A percentile compares a stretch with the other conserved stretches of the same genome.
phyloP scores from a whole-genome alignment of 2,888 invertebrate species.

The Drosophila tripunctata region DNA sequence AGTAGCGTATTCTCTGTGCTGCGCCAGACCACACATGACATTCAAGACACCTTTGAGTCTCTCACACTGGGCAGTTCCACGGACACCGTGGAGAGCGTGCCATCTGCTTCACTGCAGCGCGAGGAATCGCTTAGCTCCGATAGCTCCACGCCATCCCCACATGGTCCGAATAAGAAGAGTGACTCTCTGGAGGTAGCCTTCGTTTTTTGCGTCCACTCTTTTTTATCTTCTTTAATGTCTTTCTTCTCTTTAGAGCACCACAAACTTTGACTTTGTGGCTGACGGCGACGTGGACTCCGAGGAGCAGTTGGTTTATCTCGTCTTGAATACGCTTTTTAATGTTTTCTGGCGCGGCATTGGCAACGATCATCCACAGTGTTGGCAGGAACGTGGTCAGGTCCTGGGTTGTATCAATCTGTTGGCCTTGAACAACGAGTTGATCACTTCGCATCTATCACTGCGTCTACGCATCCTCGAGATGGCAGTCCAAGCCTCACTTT shows the following conservation, averaged over 20 bases:
- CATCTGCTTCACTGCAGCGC: conserved; percentile 51
- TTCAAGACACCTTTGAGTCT: conserved; percentile 84
- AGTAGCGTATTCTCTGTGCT: conserved; percentile 85
- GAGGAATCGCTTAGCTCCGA: conserved; percentile 82
- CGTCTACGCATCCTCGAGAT: conserved; percentile 86
- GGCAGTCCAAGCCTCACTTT: conserved; percentile 86
- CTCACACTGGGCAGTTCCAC: conserved; percentile 74
- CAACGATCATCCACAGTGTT: conserved; percentile 85
- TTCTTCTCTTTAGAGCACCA: conserved; percentile 43
- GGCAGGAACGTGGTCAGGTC: conserved; percentile 87
- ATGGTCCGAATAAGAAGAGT: conserved; percentile 68
- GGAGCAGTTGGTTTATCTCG: conserved; percentile 86
- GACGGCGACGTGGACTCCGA: conserved; percentile 84
- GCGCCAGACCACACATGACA: conserved; percentile 84
- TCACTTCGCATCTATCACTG: conserved; percentile 86
- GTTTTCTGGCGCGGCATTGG: conserved; percentile 87
- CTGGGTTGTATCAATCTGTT: conserved; percentile 86
- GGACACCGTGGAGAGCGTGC: conserved; percentile 65
- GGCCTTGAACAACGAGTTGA: conserved; percentile 86
- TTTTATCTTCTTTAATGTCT: neutral
- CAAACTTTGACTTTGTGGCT: conserved; percentile 79
- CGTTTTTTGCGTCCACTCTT: too few species aligned
- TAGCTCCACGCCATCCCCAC: conserved; percentile 81
- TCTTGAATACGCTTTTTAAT: conserved; percentile 86
- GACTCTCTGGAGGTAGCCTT: conserved; percentile 74